Evolutionary conservation across 2,888 invertebrate genomes (phyloP).

Genomic region (Metallyticus violacea): DNA sequence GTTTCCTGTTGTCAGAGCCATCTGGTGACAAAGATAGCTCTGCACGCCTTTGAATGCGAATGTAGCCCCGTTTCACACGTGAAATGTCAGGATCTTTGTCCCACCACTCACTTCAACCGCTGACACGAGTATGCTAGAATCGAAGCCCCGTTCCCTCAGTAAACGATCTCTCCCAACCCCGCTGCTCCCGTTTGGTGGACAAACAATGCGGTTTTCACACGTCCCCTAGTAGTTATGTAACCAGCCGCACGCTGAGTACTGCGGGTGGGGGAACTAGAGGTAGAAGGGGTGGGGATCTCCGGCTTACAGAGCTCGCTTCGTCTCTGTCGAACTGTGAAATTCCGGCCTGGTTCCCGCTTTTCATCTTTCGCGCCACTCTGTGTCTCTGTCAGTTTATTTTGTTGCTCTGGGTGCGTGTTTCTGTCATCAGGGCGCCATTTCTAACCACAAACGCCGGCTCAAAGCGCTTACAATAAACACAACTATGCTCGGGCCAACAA

Average conservation of each 20-base stretch:
- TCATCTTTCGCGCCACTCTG: not conserved
- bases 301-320: not conserved
- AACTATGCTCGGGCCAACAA: not conserved
- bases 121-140: not conserved
- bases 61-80: not conserved
- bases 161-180: not conserved
- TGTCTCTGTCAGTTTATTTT: not conserved
- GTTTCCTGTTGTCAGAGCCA: not conserved
- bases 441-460: not conserved
- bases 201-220: constrained; percentile 7
- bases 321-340: not conserved
- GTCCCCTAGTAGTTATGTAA: not conserved
- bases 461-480: not conserved
- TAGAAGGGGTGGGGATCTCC: not conserved
- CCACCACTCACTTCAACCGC: not conserved
- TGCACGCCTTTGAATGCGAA: not conserved
- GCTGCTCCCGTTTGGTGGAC: not conserved
- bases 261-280: too few relatives aligned
- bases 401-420: not conserved
- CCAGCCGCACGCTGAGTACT: not conserved
- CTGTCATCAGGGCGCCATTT: not conserved
- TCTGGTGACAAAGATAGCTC: not conserved
- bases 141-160: not conserved
- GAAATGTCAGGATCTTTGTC: not conserved
- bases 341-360: not conserved